phyloP scores from a whole-genome alignment of 2,888 invertebrate species.

The Troides helena region DNA sequence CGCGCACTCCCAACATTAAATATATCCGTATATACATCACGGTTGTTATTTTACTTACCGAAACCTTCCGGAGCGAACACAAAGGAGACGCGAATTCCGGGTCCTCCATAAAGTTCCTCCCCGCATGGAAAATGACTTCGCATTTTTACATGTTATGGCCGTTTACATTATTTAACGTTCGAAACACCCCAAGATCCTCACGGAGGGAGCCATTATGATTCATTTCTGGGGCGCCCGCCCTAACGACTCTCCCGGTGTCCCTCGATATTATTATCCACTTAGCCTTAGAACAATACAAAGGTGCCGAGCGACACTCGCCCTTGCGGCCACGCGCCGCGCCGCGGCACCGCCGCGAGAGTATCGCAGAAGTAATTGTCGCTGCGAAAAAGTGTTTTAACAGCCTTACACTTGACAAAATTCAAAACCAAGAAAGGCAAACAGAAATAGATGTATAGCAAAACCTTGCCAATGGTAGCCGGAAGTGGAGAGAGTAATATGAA shows the following conservation, averaged over 20 bases:
- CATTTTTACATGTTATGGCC: slow-evolving; percentile 22
- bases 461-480: no score
- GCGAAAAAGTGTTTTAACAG: no score
- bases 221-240: slow-evolving; percentile 35
- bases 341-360: background rate
- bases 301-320: slow-evolving; percentile 8
- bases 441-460: no score
- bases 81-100: background rate
- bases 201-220: slow-evolving; percentile 33
- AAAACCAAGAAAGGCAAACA: no score
- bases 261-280: slow-evolving; percentile 30
- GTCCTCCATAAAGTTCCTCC: slow-evolving; percentile 10
- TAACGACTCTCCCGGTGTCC: slow-evolving; percentile 35
- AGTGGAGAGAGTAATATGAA: no score
- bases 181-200: slow-evolving; percentile 23
- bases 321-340: background rate
- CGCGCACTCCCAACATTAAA: no score
- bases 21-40: no score
- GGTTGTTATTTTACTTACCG: no score
- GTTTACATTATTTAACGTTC: slow-evolving; percentile 26
- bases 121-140: slow-evolving; percentile 16
- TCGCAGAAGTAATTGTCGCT: background rate
- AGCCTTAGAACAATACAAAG: slow-evolving; percentile 15
- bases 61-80: background rate
- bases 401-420: no score